These are phyloP conservation scores for Periophthalmus modestus DNA, from an alignment of 2,113 vertebrate genomes.

Conservation along the genomic window DNA sequence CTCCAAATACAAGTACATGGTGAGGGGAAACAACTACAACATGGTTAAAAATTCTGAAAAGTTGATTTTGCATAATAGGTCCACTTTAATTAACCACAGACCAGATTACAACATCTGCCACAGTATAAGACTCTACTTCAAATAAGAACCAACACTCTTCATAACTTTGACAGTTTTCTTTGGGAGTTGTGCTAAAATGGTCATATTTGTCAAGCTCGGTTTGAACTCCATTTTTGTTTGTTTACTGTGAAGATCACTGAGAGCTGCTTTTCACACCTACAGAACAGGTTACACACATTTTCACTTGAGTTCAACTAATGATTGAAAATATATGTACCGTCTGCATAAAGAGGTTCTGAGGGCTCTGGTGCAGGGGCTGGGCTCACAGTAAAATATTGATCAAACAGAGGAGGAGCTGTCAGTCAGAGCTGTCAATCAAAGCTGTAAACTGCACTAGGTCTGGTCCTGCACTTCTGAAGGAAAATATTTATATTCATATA, in stretches of 20 bases:
- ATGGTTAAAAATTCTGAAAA: too few relatives aligned
- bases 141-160: not conserved
- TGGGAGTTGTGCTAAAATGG: not conserved
- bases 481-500: not conserved
- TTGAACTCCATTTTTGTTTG: not conserved
- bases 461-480: not conserved
- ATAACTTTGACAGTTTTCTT: not conserved
- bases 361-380: not conserved
- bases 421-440: not conserved
- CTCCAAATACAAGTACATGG: too few relatives aligned
- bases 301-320: not conserved
- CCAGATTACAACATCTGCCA: too few relatives aligned
- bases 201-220: not conserved
- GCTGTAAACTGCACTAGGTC: not conserved
- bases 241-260: not conserved
- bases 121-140: not conserved
- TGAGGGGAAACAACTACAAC: too few relatives aligned
- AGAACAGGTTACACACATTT: not conserved
- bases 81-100: too few relatives aligned
- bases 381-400: not conserved
- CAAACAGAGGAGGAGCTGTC: constrained; percentile 2
- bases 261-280: not conserved
- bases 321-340: not conserved
- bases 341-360: not conserved
- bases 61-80: too few relatives aligned